Percentiles rank a stretch among this genome's conserved stretches.
phyloP scores from a whole-genome alignment of 2,888 invertebrate species.

The Dryocosmus kuriphilus region DNA sequence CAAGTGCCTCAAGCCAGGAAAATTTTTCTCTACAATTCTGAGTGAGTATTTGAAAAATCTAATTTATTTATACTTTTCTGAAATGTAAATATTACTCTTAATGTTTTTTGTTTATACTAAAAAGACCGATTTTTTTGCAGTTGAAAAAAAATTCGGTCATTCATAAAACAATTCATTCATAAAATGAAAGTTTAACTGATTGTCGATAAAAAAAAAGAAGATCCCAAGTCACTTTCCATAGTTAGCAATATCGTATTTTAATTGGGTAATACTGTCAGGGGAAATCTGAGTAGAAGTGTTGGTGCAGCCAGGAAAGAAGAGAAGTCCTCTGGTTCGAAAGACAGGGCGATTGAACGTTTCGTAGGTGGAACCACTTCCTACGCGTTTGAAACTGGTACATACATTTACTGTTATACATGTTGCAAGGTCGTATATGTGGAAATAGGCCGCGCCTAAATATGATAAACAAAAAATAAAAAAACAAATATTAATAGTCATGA shows the following conservation, averaged over 20 bases:
- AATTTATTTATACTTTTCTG: too few species aligned
- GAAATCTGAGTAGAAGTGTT: conserved; percentile 22
- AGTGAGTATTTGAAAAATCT: conserved; percentile 35
- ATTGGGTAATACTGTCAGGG: conserved; percentile 15
- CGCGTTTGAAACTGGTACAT: conserved; percentile 57
- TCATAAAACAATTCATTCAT: too few species aligned
- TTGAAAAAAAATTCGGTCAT: too few species aligned
- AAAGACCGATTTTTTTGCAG: too few species aligned
- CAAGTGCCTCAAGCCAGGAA: not conserved
- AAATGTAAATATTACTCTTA: too few species aligned
- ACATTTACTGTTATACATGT: conserved; percentile 47
- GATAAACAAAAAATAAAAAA: conserved; percentile 27
- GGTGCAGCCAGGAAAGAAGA: conserved; percentile 36
- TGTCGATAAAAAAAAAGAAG: not conserved
- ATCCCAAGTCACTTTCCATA: conserved; percentile 11
- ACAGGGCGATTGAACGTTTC: conserved; percentile 44
- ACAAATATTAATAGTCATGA: not conserved
- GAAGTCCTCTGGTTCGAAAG: conserved; percentile 39
- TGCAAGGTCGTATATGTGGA: conserved; percentile 55
- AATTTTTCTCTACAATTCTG: not conserved
- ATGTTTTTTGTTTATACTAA: too few species aligned
- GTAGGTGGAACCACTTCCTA: conserved; percentile 67
- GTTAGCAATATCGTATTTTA: conserved; percentile 24
- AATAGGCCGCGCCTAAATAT: conserved; percentile 53
- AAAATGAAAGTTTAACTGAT: not conserved